Evolutionary conservation across 2,797 vertebrate genomes (phyloP).

Genomic region (Balearica regulorum): DNA sequence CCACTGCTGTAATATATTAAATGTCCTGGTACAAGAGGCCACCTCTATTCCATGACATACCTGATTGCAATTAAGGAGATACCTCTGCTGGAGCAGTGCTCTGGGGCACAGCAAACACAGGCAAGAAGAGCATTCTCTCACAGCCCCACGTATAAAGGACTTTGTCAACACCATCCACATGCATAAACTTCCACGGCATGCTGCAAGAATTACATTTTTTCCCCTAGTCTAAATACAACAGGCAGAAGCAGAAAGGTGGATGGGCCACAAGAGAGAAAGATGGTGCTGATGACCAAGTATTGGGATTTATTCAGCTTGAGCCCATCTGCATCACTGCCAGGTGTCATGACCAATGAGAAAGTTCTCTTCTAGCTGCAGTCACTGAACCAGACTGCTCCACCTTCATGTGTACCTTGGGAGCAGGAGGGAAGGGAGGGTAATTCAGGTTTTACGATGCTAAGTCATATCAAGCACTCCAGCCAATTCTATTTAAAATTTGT

Average conservation of each 20-base stretch:
- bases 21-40: not conserved
- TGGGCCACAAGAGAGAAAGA: not conserved
- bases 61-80: not conserved
- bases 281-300: not conserved
- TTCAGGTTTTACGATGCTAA: not conserved
- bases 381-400: not conserved
- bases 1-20: accelerated
- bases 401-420: not conserved
- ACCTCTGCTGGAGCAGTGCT: not conserved
- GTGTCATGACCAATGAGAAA: not conserved
- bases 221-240: not conserved
- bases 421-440: not conserved
- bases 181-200: not conserved
- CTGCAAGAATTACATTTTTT: not conserved
- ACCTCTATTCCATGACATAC: not conserved
- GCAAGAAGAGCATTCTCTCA: not conserved
- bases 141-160: not conserved
- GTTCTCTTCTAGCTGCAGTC: not conserved
- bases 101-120: not conserved
- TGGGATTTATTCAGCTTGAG: not conserved
- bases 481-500: not conserved
- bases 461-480: not conserved
- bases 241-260: not conserved
- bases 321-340: not conserved
- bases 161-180: not conserved